These are phyloP conservation scores for Leptopilina drosophilae DNA, from an alignment of 2,888 invertebrate species.

Conservation along the genomic window DNA sequence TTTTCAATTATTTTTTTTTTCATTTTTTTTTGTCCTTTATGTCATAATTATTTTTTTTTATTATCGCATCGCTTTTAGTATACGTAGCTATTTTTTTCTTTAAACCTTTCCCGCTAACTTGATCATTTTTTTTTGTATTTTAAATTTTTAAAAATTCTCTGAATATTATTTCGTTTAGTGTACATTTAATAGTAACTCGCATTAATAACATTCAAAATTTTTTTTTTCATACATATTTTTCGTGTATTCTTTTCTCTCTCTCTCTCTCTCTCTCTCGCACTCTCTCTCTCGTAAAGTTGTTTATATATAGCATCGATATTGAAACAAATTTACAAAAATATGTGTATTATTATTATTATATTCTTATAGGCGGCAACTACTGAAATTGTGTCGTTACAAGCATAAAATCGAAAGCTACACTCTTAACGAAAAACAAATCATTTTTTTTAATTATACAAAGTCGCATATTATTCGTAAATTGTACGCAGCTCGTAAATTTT, in stretches of 20 bases:
- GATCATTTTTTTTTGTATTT: conserved; percentile 18
- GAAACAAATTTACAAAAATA: conserved; percentile 73
- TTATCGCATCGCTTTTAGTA: conserved; percentile 48
- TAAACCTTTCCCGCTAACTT: conserved; percentile 40
- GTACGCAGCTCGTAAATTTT: conserved; percentile 17
- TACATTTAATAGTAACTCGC: conserved; percentile 50
- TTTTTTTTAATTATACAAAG: conserved; percentile 11
- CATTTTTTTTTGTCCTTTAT: conserved; percentile 32
- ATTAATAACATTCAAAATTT: conserved; percentile 59
- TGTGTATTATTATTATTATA: conserved; percentile 50
- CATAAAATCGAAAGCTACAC: conserved; percentile 50
- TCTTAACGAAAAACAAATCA: conserved; percentile 55
- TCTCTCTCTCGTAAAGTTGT: conserved; percentile 47
- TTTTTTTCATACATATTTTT: conserved; percentile 46
- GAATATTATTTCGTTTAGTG: conserved; percentile 39
- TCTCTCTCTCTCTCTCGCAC: too few species aligned
- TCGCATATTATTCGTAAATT: conserved; percentile 31
- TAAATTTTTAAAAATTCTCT: conserved; percentile 34
- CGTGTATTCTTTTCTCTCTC: conserved; percentile 27
- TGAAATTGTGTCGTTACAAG: conserved; percentile 47
- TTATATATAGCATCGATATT: conserved; percentile 59
- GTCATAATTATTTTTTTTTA: background rate
- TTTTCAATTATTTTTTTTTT: background rate
- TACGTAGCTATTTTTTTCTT: conserved; percentile 39
- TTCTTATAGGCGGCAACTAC: conserved; percentile 33